These are phyloP conservation scores for Acipenser oxyrinchus DNA, from an alignment of 2,797 vertebrate genomes.

Conservation along the genomic window DNA sequence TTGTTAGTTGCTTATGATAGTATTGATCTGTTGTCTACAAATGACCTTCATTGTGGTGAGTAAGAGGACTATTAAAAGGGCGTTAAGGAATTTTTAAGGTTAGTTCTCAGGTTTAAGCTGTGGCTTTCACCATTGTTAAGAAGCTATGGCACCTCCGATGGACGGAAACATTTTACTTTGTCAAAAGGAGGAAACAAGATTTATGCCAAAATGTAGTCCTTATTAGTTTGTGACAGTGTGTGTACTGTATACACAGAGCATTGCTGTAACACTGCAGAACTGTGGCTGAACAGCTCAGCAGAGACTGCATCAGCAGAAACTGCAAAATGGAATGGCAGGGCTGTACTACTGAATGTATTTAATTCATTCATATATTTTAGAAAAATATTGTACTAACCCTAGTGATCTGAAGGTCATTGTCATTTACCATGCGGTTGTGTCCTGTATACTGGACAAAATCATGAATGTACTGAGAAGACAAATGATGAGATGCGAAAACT, in stretches of 20 bases:
- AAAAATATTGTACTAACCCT: too few species aligned
- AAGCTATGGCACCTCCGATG: constrained; percentile 18
- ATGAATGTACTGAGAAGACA: too few species aligned
- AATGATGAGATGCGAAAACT: too few species aligned
- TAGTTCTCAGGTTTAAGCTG: constrained; percentile 52
- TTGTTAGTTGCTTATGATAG: too few species aligned
- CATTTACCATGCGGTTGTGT: too few species aligned
- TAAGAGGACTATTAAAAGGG: constrained; percentile 12
- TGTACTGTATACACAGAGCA: constrained; percentile 20
- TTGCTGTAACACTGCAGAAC: neutral
- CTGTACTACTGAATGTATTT: constrained; percentile 2
- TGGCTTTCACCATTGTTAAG: constrained; percentile 27
- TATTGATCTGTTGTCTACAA: too few species aligned
- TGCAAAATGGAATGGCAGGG: neutral
- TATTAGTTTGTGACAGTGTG: constrained; percentile 27
- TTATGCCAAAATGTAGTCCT: constrained; percentile 52
- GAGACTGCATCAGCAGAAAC: neutral
- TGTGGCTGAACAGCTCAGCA: constrained; percentile 8
- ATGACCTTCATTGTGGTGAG: too few species aligned
- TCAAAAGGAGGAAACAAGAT: constrained; percentile 34
- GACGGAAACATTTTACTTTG: constrained; percentile 23
- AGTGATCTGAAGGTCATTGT: too few species aligned
- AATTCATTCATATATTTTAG: neutral
- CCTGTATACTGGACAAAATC: too few species aligned
- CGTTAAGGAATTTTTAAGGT: constrained; percentile 19